These are phyloP conservation scores for Sebastes iracundus DNA, from an alignment of 2,797 vertebrate species.

Conservation along the genomic window DNA sequence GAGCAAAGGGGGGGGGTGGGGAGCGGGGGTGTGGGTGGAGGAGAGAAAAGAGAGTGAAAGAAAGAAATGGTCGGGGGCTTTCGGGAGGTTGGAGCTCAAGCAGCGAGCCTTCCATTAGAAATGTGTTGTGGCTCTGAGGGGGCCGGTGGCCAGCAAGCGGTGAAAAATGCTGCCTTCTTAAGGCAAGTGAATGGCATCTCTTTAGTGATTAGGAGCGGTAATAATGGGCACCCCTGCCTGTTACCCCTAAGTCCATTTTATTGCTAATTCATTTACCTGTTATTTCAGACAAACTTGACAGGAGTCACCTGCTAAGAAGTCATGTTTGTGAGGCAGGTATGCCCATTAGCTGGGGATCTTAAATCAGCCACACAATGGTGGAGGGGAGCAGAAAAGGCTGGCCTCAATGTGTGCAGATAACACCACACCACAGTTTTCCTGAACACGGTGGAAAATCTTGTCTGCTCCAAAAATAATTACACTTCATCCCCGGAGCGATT, in stretches of 20 bases:
- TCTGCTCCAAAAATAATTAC: conserved; percentile 78
- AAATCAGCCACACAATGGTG: conserved; percentile 89
- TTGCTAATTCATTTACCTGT: conserved; percentile 99
- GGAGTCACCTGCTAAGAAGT: conserved; percentile 96
- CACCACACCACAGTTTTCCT: conserved; percentile 74
- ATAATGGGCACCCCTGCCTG: conserved; percentile 98
- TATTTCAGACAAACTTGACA: conserved; percentile 97
- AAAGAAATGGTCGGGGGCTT: conserved; percentile 90
- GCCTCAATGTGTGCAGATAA: conserved; percentile 83
- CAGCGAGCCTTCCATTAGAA: conserved; percentile 99
- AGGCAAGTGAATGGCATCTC: conserved; percentile 99
- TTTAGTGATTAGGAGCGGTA: conserved; percentile 98
- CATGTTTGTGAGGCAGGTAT: conserved; percentile 96
- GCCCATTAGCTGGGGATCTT: conserved; percentile 93
- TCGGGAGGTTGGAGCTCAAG: conserved; percentile 89
- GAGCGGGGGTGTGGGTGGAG: conserved; percentile 54
- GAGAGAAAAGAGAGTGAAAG: conserved; percentile 71
- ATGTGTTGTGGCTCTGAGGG: conserved; percentile 98
- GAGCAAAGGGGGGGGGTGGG: conserved; percentile 53
- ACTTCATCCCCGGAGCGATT: conserved; percentile 73
- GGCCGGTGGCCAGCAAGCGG: conserved; percentile 93
- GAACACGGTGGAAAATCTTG: conserved; percentile 77
- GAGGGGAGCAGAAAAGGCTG: conserved; percentile 68
- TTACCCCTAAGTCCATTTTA: conserved; percentile 96
- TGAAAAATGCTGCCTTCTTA: conserved; percentile 97